Percentiles rank a stretch among this genome's conserved stretches.
These are phyloP conservation scores for Holothuria scabra DNA, from an alignment of 53 echinoderm and acorn worm genomes.

Conservation along the genomic window DNA sequence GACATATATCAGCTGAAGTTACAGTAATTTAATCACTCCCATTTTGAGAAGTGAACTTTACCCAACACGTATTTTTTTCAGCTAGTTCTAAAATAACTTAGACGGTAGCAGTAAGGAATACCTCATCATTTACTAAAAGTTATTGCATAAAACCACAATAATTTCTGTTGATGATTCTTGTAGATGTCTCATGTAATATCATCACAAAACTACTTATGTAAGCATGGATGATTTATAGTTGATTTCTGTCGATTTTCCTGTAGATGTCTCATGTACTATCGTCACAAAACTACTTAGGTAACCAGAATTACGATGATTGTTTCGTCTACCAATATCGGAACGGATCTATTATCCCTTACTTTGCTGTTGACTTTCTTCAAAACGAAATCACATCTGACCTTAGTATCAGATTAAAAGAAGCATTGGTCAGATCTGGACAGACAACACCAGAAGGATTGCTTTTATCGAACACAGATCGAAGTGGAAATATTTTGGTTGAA, in stretches of 20 bases:
- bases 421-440: neutral
- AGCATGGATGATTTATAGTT: too few species aligned
- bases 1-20: too few species aligned
- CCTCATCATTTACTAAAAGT: too few species aligned
- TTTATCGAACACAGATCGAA: constrained; percentile 2
- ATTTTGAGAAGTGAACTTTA: too few species aligned
- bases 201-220: neutral
- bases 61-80: too few species aligned
- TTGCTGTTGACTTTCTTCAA: constrained; percentile 34
- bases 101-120: too few species aligned
- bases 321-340: constrained; percentile 18
- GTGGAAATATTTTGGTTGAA: neutral
- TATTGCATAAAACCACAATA: neutral
- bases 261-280: neutral
- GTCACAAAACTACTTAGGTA: neutral
- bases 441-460: neutral
- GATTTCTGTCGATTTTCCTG: neutral
- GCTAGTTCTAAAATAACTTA: too few species aligned
- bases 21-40: too few species aligned
- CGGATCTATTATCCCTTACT: constrained; percentile 32
- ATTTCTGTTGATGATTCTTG: neutral
- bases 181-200: neutral
- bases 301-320: neutral
- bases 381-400: neutral
- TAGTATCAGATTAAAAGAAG: neutral